Percentiles rank a stretch among this genome's conserved stretches.
Evolutionary conservation across 2,888 invertebrate species (phyloP).

Genomic region (Sussaba pulchella): DNA sequence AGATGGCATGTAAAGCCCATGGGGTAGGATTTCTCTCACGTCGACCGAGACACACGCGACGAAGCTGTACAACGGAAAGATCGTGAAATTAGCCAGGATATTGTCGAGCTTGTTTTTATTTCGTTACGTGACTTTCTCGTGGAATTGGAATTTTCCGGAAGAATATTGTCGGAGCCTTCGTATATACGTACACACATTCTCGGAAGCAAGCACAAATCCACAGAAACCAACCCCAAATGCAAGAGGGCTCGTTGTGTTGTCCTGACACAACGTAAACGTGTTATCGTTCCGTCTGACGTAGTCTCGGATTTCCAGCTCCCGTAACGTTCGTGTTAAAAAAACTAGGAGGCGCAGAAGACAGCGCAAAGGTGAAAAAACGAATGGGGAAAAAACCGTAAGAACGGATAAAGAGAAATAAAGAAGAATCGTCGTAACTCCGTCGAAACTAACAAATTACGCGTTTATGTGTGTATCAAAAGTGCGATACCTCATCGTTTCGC

Average conservation of each 20-base stretch:
- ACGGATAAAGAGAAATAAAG: slow-evolving; percentile 19
- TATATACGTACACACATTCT: background rate
- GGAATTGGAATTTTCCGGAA: slow-evolving; percentile 46
- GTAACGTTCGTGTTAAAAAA: slow-evolving; percentile 11
- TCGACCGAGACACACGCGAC: slow-evolving; percentile 4
- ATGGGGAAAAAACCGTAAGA: background rate
- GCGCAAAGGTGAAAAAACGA: slow-evolving; percentile 10
- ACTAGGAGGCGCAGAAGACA: slow-evolving; percentile 16
- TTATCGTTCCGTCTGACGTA: slow-evolving; percentile 37
- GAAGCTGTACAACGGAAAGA: slow-evolving; percentile 20
- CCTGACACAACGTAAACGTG: slow-evolving; percentile 6
- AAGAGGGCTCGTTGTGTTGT: background rate
- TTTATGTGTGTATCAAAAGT: slow-evolving; percentile 37
- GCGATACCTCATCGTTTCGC: slow-evolving; percentile 2
- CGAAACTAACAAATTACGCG: background rate
- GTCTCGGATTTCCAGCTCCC: slow-evolving; percentile 19
- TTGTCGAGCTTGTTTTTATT: slow-evolving; percentile 67
- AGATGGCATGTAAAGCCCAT: background rate
- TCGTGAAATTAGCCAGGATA: slow-evolving; percentile 38
- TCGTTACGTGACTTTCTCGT: slow-evolving; percentile 70
- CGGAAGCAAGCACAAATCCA: slow-evolving; percentile 23
- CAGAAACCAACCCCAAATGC: slow-evolving; percentile 17
- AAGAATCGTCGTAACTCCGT: slow-evolving; percentile 23
- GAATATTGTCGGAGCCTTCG: background rate
- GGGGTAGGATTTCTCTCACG: background rate